Base-by-base conservation (phyloP, 2,113 vertebrate species). In the Macroglossus sobrinus region DNA sequence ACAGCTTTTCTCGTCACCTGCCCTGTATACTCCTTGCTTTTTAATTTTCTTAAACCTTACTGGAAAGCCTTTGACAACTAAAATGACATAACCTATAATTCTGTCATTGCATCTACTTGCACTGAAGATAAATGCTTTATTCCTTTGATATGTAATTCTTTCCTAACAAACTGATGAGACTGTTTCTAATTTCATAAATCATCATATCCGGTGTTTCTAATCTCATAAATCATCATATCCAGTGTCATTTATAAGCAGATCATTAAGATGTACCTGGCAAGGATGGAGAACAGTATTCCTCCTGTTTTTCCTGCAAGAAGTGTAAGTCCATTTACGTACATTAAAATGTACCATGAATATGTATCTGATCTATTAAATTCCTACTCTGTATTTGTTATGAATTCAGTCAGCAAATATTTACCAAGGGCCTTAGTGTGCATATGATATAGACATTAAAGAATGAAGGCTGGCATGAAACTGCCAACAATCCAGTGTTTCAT, bases 401-500 rank as follows among this genome's bases (percentile, higher is more conserved):
- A 50, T 3, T 63, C 30, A 40, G 47, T 64, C 15, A 66, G 43
- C 35, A 91, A 45, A 59, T 13, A 53, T 2, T 75, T 22, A 33
- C 63, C 38, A 22, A 38, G 6, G 19, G 5, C n/a, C n/a, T 35
- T 9, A 0, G 35, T n/a, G 76, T 40, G 45, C 30, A 10, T 55
- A 5, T 18, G 80, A 40, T 8, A 13, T 4, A 13, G 30, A 22
- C 33, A 0, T 1, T 28, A 5, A 45, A 82, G 82, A 53, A 30
- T 6, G 30, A n/a, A 43, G 68, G 71, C 33, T 24, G 57, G 22
- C 12, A 3, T 33, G 2, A 0, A 16, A 43, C 30, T 11, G 19
- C n/a, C 11, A 5, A 30, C 0, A 40, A 14, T 2, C 35, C 26
- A 0, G 0, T 0, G 10, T 43, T 47, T 11, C 35, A 0, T 1